phyloP scores from a whole-genome alignment of 2,888 invertebrate genomes.

The Venusia cambrica region DNA sequence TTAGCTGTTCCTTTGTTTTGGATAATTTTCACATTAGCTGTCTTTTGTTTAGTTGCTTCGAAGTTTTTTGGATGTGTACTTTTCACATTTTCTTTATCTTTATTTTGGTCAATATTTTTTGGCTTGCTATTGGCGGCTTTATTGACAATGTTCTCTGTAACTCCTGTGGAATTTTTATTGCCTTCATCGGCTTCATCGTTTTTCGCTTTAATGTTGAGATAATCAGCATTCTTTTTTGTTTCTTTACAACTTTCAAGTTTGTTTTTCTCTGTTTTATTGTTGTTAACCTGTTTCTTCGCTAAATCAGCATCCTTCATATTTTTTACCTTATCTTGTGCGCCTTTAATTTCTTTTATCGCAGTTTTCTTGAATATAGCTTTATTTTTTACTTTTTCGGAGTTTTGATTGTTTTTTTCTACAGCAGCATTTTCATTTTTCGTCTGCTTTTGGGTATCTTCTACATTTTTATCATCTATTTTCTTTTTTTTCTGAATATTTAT shows the following conservation, averaged over 20 bases:
- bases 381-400: conserved; percentile 1
- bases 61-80: conserved; percentile 14
- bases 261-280: background rate
- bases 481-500: conserved; percentile 15
- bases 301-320: conserved; percentile 4
- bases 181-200: background rate
- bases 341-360: conserved; percentile 12
- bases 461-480: conserved; percentile 8
- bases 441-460: conserved; percentile 12
- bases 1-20: no score
- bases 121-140: background rate
- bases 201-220: conserved; percentile 2
- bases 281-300: background rate
- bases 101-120: background rate
- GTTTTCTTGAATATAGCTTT: conserved; percentile 13
- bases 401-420: conserved; percentile 4
- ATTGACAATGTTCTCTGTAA: conserved; percentile 2
- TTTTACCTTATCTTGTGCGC: conserved; percentile 19
- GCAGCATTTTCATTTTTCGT: background rate
- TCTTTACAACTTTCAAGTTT: background rate
- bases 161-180: background rate
- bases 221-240: conserved; percentile 9
- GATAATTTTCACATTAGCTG: conserved; percentile 1
- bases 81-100: conserved; percentile 11
- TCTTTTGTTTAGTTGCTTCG: conserved; percentile 5